Evolutionary conservation across 30 jellyfish, hydroid and myxozoan species (phyloP).

Genomic region (Chironex yamaguchii): DNA sequence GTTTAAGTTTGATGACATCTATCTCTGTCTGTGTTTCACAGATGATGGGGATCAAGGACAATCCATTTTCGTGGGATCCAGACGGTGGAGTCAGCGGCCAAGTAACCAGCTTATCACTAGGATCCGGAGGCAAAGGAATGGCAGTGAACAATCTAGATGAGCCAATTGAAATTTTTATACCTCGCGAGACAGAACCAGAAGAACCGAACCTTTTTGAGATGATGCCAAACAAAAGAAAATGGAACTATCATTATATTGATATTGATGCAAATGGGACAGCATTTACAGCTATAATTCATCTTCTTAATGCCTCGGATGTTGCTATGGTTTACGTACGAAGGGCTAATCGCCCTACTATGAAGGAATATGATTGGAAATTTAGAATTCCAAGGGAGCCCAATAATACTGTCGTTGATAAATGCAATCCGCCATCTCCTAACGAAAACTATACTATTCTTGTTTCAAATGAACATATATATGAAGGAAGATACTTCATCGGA

Average conservation of each 20-base stretch:
- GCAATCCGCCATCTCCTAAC: background rate
- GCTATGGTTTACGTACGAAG: background rate
- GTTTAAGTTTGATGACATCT: background rate
- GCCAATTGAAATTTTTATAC: background rate
- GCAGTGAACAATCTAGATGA: background rate
- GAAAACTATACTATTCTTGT: background rate
- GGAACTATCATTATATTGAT: background rate
- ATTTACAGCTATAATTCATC: background rate
- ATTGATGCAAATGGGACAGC: background rate
- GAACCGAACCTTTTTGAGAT: background rate
- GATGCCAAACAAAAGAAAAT: background rate
- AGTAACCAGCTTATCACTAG: background rate
- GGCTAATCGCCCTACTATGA: background rate
- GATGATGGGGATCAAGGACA: constrained; percentile 5
- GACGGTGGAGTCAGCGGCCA: background rate
- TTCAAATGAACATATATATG: background rate
- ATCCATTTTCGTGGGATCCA: constrained; percentile 4
- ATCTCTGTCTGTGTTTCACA: background rate
- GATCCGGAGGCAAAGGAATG: background rate
- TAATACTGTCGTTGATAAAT: background rate
- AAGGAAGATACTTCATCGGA: background rate
- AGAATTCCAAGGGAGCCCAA: background rate
- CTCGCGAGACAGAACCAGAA: background rate
- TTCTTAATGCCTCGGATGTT: background rate
- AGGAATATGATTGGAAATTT: background rate